phyloP scores from a whole-genome alignment of 2,888 invertebrate species.

The Phaonia tiefii region DNA sequence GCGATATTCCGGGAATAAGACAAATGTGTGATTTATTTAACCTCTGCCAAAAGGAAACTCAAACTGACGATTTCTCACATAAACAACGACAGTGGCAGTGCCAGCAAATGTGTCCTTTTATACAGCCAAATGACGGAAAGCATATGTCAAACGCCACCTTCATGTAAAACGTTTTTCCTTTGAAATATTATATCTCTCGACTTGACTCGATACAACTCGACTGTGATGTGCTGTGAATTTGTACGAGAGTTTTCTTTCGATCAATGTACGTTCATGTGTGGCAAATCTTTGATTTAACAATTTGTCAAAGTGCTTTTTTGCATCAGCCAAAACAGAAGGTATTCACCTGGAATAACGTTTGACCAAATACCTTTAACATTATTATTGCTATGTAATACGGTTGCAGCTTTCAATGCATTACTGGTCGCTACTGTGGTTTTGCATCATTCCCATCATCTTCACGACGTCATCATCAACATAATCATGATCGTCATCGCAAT shows the following conservation, averaged over 20 bases:
- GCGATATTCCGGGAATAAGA: slow-evolving; percentile 24
- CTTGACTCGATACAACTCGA: too few relatives aligned
- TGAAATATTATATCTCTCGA: background rate
- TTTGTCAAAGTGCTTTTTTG: slow-evolving; percentile 63
- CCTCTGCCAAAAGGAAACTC: slow-evolving; percentile 22
- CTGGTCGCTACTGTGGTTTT: background rate
- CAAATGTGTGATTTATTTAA: slow-evolving; percentile 66
- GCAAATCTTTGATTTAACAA: slow-evolving; percentile 61
- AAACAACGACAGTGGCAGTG: slow-evolving; percentile 36
- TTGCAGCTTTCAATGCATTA: background rate
- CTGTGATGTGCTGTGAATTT: too few relatives aligned
- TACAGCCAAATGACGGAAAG: slow-evolving; percentile 61
- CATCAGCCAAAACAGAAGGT: slow-evolving; percentile 46
- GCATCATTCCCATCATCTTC: background rate
- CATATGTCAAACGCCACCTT: slow-evolving; percentile 67
- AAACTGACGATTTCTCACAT: slow-evolving; percentile 54
- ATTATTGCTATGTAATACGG: background rate
- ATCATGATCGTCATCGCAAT: slow-evolving; percentile 1
- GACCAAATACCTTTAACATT: slow-evolving; percentile 31
- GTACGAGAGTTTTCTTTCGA: background rate
- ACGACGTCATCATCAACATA: too few relatives aligned
- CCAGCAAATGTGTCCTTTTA: slow-evolving; percentile 57
- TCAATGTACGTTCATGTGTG: slow-evolving; percentile 14
- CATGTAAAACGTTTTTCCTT: slow-evolving; percentile 55
- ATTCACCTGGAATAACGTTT: background rate